Evolutionary conservation across 2,888 invertebrate species (phyloP).

Genomic region (Petrolisthes cinctipes): DNA sequence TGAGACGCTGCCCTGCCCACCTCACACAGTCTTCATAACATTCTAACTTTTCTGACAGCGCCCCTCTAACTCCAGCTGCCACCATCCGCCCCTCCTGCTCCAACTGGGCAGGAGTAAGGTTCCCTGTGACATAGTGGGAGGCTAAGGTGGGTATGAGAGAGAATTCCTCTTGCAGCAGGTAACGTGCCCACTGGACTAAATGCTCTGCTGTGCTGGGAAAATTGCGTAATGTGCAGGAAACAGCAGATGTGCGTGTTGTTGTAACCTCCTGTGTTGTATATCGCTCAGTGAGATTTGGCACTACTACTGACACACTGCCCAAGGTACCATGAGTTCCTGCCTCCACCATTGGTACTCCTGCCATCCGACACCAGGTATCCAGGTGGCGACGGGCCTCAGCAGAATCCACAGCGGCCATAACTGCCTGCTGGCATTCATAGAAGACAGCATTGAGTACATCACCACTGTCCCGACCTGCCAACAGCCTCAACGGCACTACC

Average conservation of each 20-base stretch:
- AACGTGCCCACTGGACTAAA: slow-evolving; percentile 72
- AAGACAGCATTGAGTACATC: slow-evolving; percentile 69
- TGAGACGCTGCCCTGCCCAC: slow-evolving; percentile 80
- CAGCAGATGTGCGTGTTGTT: slow-evolving; percentile 69
- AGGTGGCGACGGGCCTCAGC: slow-evolving; percentile 70
- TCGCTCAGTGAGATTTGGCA: slow-evolving; percentile 71
- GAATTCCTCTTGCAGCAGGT: slow-evolving; percentile 71
- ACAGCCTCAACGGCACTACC: slow-evolving; percentile 69
- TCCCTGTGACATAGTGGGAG: slow-evolving; percentile 68
- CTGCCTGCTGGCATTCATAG: slow-evolving; percentile 68
- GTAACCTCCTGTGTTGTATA: slow-evolving; percentile 69
- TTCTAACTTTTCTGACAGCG: slow-evolving; percentile 84
- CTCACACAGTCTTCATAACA: slow-evolving; percentile 86
- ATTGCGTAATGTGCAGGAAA: slow-evolving; percentile 71
- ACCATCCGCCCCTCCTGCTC: neutral
- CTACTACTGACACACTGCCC: slow-evolving; percentile 68
- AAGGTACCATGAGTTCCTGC: slow-evolving; percentile 71
- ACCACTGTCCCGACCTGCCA: slow-evolving; percentile 70
- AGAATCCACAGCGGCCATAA: slow-evolving; percentile 71
- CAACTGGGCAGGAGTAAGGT: slow-evolving; percentile 42
- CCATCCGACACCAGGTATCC: slow-evolving; percentile 70
- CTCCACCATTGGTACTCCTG: slow-evolving; percentile 69
- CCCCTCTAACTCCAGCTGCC: neutral
- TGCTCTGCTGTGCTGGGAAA: slow-evolving; percentile 71
- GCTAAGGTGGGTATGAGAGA: slow-evolving; percentile 67